Percentiles rank a stretch among this genome's conserved stretches.
Evolutionary conservation across 2,113 vertebrate species (phyloP).

Genomic region (Meles meles): DNA sequence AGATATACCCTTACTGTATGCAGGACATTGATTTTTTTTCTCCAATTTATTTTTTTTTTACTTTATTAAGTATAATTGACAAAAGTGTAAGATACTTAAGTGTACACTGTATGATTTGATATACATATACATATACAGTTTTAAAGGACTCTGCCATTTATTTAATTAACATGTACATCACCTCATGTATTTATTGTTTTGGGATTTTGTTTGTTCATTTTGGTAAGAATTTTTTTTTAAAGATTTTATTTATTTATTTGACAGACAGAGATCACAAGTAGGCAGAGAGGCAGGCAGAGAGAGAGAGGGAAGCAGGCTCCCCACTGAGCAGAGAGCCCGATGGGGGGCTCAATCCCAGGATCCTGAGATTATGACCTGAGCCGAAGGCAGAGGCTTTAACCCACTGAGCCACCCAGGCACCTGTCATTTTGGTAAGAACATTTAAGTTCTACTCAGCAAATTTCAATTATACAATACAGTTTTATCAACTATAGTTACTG

Average conservation of each 20-base stretch:
- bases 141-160: not conserved
- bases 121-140: not conserved
- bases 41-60: not conserved
- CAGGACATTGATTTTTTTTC: not conserved
- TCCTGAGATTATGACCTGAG: too few relatives aligned
- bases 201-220: not conserved
- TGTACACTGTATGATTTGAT: not conserved
- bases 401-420: too few relatives aligned
- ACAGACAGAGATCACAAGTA: too few relatives aligned
- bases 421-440: not conserved
- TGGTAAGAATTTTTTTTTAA: not conserved
- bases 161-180: not conserved
- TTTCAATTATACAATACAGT: not conserved
- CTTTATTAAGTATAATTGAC: not conserved
- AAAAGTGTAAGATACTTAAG: not conserved
- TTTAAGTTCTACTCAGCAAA: not conserved
- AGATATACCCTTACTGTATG: not conserved
- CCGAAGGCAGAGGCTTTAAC: too few relatives aligned
- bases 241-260: too few relatives aligned
- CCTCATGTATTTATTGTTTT: not conserved
- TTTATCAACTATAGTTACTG: not conserved
- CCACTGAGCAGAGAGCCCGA: too few relatives aligned
- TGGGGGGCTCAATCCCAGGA: too few relatives aligned
- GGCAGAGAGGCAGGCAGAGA: too few relatives aligned
- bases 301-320: too few relatives aligned